phyloP scores from a whole-genome alignment of 2,113 vertebrate species.

The Phylloscopus whistleri region DNA sequence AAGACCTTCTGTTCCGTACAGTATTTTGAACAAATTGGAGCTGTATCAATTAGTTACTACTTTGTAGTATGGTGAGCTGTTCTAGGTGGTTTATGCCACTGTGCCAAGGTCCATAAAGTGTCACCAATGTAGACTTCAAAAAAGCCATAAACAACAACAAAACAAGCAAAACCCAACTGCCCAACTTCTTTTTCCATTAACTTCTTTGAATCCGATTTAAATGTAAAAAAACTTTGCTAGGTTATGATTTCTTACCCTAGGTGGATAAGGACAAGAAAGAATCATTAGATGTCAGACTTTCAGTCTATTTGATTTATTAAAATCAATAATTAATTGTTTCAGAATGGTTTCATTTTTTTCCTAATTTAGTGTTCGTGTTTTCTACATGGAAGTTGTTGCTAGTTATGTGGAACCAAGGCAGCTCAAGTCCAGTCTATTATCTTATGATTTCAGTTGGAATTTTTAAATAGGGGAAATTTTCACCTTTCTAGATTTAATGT shows the following conservation, averaged over 20 bases:
- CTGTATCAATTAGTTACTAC: background rate
- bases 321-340: background rate
- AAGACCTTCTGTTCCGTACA: fast-evolving
- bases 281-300: background rate
- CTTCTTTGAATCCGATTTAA: background rate
- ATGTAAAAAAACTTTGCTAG: background rate
- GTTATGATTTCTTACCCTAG: background rate
- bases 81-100: background rate
- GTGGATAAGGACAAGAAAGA: background rate
- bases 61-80: background rate
- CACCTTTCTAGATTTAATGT: background rate
- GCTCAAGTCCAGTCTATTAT: background rate
- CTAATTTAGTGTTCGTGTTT: background rate
- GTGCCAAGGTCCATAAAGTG: background rate
- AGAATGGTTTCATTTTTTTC: background rate
- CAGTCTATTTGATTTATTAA: background rate
- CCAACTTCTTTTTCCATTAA: background rate
- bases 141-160: background rate
- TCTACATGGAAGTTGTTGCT: background rate
- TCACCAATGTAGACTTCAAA: background rate
- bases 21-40: background rate
- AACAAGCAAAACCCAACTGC: background rate
- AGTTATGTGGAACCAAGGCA: background rate
- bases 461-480: background rate
- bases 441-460: background rate